phyloP scores from a whole-genome alignment of 2,888 invertebrate species.

The Lottia gigantea region DNA sequence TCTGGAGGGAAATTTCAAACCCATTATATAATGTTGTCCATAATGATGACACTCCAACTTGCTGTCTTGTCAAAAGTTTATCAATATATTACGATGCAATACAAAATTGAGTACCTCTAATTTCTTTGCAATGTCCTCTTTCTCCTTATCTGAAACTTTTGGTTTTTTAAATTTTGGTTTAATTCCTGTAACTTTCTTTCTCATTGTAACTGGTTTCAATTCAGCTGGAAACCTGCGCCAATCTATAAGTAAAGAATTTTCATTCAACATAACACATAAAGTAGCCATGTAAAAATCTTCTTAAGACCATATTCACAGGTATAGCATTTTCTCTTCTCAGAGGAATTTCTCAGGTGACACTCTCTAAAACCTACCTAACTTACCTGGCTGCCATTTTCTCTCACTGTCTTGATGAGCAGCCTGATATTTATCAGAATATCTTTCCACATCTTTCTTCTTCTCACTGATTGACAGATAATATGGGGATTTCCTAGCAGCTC shows the following conservation, averaged over 20 bases:
- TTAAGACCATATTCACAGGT: too few relatives aligned
- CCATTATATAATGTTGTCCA: too few relatives aligned
- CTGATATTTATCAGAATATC: conserved; percentile 70
- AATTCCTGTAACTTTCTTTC: conserved; percentile 27
- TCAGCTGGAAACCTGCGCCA: conserved; percentile 52
- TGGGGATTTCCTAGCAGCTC: conserved; percentile 64
- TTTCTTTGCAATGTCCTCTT: conserved; percentile 40
- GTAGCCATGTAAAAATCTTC: too few relatives aligned
- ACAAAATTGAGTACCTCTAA: conserved; percentile 38
- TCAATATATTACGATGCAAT: too few relatives aligned
- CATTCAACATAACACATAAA: too few relatives aligned
- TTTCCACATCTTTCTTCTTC: conserved; percentile 65
- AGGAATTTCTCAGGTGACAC: too few relatives aligned
- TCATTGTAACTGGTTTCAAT: conserved; percentile 44
- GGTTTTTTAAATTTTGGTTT: conserved; percentile 45
- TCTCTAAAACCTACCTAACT: neutral
- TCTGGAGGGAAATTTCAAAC: too few relatives aligned
- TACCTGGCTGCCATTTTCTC: conserved; percentile 52
- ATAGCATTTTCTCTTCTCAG: too few relatives aligned
- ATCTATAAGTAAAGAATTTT: conserved; percentile 30
- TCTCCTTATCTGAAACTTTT: conserved; percentile 23
- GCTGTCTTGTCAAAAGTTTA: too few relatives aligned
- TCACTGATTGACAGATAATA: conserved; percentile 47
- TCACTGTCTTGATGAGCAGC: conserved; percentile 41
- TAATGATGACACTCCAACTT: too few relatives aligned